Percentiles rank a stretch among this genome's conserved stretches.
phyloP scores from a whole-genome alignment of 2,113 vertebrate species.

The Tinamus guttatus region DNA sequence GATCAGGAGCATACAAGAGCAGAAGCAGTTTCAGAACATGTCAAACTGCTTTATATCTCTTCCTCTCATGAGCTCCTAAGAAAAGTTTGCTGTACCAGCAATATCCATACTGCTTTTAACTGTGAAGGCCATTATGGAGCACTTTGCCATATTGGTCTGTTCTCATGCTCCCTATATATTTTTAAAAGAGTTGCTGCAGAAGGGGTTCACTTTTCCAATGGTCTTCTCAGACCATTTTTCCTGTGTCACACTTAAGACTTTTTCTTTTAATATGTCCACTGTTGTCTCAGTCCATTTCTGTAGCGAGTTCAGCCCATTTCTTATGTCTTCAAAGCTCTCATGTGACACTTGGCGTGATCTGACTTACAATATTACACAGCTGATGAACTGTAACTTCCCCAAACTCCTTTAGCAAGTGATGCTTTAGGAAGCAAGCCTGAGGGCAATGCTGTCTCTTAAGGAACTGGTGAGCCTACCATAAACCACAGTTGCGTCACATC shows the following conservation, averaged over 20 bases:
- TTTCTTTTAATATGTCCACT: not conserved
- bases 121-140: not conserved
- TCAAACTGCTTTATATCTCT: slow-evolving; percentile 12
- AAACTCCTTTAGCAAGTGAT: not conserved
- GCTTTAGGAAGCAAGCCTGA: not conserved
- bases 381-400: not conserved
- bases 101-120: not conserved
- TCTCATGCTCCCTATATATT: not conserved
- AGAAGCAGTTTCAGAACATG: slow-evolving; percentile 15
- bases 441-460: not conserved
- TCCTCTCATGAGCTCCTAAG: slow-evolving; percentile 36
- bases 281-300: not conserved
- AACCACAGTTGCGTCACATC: not conserved
- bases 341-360: not conserved
- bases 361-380: not conserved
- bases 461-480: not conserved
- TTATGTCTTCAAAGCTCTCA: not conserved
- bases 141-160: not conserved
- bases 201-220: not conserved
- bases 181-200: not conserved
- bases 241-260: not conserved
- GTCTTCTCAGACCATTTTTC: fast-evolving
- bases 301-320: not conserved
- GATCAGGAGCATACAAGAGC: not conserved
- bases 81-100: slow-evolving; percentile 35